Evolutionary conservation across 2,888 invertebrate genomes (phyloP).

Genomic region (Parnassius smintheus): DNA sequence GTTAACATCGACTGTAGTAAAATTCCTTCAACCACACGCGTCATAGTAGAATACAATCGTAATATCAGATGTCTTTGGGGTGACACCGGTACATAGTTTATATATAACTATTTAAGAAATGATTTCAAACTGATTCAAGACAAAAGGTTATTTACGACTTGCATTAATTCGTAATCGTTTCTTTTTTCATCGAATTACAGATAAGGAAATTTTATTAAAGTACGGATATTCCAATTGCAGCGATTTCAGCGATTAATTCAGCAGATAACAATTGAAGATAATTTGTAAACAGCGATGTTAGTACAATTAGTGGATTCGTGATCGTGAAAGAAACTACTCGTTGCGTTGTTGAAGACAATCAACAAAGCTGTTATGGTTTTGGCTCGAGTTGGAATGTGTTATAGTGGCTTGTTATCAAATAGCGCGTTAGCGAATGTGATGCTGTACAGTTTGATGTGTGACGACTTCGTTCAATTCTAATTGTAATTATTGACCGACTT

Average conservation of each 20-base stretch:
- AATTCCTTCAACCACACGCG: too few relatives aligned
- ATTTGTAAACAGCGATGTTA: slow-evolving; percentile 73
- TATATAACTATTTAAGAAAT: too few relatives aligned
- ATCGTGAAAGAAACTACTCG: slow-evolving; percentile 57
- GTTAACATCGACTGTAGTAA: too few relatives aligned
- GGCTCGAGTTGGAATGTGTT: slow-evolving; percentile 54
- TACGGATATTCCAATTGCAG: slow-evolving; percentile 37
- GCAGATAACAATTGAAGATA: slow-evolving; percentile 66
- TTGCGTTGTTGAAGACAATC: slow-evolving; percentile 50
- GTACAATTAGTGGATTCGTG: slow-evolving; percentile 53
- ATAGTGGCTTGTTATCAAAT: slow-evolving; percentile 41
- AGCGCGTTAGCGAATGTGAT: slow-evolving; percentile 31
- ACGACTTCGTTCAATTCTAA: slow-evolving; percentile 21
- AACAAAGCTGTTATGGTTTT: slow-evolving; percentile 68
- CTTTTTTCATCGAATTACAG: not conserved
- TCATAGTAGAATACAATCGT: too few relatives aligned
- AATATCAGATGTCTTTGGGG: too few relatives aligned
- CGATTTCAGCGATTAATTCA: slow-evolving; percentile 45
- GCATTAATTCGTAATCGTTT: not conserved
- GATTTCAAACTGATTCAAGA: too few relatives aligned
- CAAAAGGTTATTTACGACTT: not conserved
- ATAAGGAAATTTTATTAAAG: slow-evolving; percentile 1
- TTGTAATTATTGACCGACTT: slow-evolving; percentile 16
- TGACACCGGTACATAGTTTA: too few relatives aligned
- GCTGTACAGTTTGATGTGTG: slow-evolving; percentile 22